Percentiles rank a stretch among this genome's conserved stretches.
Conservation (phyloP, 2,113 vertebrate genomes). For the Excalfactoria chinensis region DNA sequence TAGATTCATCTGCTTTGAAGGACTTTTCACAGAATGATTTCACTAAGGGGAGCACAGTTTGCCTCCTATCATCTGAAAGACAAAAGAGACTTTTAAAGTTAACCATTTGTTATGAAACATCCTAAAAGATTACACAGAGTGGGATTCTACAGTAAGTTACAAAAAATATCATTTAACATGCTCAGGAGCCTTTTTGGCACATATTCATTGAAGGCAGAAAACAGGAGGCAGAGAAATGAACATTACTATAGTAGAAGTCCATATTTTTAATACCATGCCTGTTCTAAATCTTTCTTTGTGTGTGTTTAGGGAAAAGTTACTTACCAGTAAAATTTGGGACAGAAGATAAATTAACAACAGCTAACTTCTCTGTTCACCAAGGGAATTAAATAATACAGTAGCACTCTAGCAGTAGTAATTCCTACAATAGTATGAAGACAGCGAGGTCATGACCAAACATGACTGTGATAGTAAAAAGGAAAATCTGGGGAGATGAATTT, state of each 20-base stretch:
- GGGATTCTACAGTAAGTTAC: neutral
- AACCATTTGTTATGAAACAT: neutral
- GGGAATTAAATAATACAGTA: neutral
- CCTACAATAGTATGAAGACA: neutral
- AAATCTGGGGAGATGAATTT: neutral
- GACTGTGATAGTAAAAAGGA: neutral
- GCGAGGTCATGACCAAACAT: neutral
- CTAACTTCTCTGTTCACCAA: neutral
- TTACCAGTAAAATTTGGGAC: neutral
- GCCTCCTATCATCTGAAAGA: conserved; percentile 87
- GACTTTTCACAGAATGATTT: conserved; percentile 92
- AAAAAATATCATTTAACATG: neutral
- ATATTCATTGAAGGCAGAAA: neutral
- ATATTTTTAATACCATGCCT: neutral
- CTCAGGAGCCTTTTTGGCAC: neutral
- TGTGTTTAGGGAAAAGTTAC: neutral
- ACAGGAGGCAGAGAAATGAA: neutral
- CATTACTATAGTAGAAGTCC: neutral
- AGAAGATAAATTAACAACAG: neutral
- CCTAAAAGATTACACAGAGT: neutral
- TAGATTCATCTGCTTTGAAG: conserved; percentile 89
- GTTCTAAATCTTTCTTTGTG: neutral
- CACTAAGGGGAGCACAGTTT: conserved; percentile 88
- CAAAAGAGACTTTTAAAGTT: conserved; percentile 42
- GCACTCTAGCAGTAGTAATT: neutral